phyloP scores from a whole-genome alignment of 1,140 invertebrate species.

The Holotrichia oblita region DNA sequence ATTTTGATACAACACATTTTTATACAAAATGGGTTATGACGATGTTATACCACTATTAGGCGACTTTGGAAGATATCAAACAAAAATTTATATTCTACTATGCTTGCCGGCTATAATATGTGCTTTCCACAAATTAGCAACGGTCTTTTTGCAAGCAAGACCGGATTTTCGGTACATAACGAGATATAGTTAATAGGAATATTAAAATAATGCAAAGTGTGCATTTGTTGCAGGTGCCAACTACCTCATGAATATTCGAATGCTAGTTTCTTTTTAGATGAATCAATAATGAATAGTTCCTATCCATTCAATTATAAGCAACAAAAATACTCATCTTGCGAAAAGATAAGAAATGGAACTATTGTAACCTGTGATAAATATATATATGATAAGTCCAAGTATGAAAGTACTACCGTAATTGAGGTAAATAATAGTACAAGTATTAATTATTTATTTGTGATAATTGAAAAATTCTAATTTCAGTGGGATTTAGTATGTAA shows the following conservation, averaged over 20 bases:
- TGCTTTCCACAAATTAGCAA: constrained; percentile 80
- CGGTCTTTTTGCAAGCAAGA: constrained; percentile 76
- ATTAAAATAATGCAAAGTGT: background rate
- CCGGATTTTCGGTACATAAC: constrained; percentile 65
- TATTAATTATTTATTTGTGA: constrained; percentile 23
- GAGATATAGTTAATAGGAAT: no score
- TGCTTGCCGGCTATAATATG: constrained; percentile 77
- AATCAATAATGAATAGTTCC: constrained; percentile 62
- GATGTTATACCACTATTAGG: constrained; percentile 74
- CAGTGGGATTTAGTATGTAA: constrained; percentile 84
- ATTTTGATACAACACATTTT: background rate
- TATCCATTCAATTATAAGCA: constrained; percentile 66
- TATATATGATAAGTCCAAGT: constrained; percentile 69
- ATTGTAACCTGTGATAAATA: constrained; percentile 64
- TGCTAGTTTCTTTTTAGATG: constrained; percentile 63
- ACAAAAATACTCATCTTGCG: constrained; percentile 64
- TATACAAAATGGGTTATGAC: constrained; percentile 74
- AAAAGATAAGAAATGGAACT: constrained; percentile 59
- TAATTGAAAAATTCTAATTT: constrained; percentile 59
- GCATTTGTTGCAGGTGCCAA: constrained; percentile 64
- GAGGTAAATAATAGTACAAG: constrained; percentile 64
- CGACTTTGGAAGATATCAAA: constrained; percentile 80
- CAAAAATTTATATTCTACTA: constrained; percentile 74
- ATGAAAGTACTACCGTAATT: constrained; percentile 71
- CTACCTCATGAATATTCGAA: constrained; percentile 68